Evolutionary conservation across 92 coral and sea anemone genomes (phyloP).

Genomic region (Paragorgia papillata): DNA sequence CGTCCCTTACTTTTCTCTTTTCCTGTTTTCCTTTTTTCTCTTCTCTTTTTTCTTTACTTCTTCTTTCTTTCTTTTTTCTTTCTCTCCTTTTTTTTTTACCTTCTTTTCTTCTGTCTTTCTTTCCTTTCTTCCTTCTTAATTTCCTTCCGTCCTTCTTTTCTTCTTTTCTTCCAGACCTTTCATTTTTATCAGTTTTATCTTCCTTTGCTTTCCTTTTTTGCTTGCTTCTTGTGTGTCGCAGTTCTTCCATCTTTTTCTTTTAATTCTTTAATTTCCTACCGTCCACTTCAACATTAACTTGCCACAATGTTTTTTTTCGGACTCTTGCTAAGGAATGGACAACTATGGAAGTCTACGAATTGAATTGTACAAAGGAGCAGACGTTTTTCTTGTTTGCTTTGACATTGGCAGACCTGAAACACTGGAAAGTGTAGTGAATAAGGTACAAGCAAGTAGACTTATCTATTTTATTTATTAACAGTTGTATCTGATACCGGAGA

Average conservation of each 20-base stretch:
- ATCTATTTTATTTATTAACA: background rate
- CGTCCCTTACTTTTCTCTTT: no score
- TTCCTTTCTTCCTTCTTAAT: background rate
- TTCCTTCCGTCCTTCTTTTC: background rate
- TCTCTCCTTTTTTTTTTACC: background rate
- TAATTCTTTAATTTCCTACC: no score
- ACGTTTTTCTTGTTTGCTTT: constrained; percentile 88
- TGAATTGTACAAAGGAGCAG: constrained; percentile 85
- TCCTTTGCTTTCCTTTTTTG: background rate
- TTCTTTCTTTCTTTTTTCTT: background rate
- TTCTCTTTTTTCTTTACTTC: background rate
- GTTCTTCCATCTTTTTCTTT: background rate
- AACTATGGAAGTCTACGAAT: constrained; percentile 84
- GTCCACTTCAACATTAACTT: background rate
- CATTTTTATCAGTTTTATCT: background rate
- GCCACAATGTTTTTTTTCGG: background rate
- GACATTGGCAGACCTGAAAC: constrained; percentile 95
- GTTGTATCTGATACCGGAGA: no score
- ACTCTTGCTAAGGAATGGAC: constrained; percentile 67
- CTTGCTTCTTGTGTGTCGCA: background rate
- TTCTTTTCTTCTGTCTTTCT: background rate
- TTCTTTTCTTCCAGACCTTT: background rate
- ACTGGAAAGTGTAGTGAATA: constrained; percentile 65
- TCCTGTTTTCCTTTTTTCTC: background rate
- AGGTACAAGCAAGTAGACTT: constrained; percentile 49